These are phyloP conservation scores for Tetragonula carbonaria DNA, from an alignment of 2,888 invertebrate genomes.

Conservation along the genomic window DNA sequence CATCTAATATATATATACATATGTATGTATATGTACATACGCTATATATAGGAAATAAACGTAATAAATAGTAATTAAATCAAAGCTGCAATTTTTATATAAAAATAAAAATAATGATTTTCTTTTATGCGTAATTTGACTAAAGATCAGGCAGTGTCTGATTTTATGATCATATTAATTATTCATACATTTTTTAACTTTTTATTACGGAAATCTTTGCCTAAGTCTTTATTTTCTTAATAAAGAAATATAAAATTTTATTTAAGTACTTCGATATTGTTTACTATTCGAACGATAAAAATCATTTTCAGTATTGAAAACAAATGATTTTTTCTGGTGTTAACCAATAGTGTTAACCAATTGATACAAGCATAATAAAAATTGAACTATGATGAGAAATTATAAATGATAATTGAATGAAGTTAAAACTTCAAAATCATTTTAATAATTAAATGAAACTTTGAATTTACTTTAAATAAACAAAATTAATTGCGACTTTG, in stretches of 20 bases:
- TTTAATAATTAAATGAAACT: too few relatives aligned
- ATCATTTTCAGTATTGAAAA: conserved; percentile 11
- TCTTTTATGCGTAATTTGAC: conserved; percentile 22
- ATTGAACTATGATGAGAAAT: conserved; percentile 7
- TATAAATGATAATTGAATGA: not conserved
- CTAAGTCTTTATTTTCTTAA: not conserved
- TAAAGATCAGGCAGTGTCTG: conserved; percentile 45
- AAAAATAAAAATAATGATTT: conserved; percentile 39
- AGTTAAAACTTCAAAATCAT: too few relatives aligned
- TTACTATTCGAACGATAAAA: conserved; percentile 18
- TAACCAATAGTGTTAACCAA: conserved; percentile 1
- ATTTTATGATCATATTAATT: conserved; percentile 12
- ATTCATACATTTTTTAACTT: conserved; percentile 1
- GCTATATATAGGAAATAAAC: conserved; percentile 42
- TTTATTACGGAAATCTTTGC: conserved; percentile 1
- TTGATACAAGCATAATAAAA: conserved; percentile 28
- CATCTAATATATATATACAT: conserved; percentile 48
- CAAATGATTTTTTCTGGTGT: not conserved
- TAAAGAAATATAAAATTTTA: conserved; percentile 10
- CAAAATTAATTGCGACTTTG: conserved; percentile 16
- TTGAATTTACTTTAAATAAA: conserved; percentile 6
- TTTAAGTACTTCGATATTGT: conserved; percentile 30
- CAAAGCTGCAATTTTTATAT: conserved; percentile 30
- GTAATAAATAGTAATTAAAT: conserved; percentile 54
- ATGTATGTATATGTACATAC: conserved; percentile 53